A percentile compares a stretch with the other conserved stretches of the same genome.
Evolutionary conservation across 1,140 invertebrate genomes (phyloP).

Genomic region (Papilio helenus): DNA sequence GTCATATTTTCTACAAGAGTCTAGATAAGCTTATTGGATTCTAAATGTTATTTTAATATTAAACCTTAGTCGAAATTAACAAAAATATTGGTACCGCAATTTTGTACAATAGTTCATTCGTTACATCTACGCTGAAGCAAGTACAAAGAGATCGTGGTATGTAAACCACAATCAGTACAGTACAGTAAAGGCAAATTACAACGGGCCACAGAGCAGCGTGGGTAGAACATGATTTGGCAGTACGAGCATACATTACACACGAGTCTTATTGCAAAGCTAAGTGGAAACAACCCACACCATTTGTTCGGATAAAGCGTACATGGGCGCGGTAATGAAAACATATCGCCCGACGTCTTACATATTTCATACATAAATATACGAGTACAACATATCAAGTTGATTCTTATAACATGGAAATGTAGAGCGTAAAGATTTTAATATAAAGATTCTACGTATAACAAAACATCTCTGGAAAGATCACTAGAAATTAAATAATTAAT

Average conservation of each 20-base stretch:
- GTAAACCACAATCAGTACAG: neutral
- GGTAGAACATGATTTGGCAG: conserved; percentile 22
- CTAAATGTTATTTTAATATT: neutral
- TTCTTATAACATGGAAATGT: neutral
- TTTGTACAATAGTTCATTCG: neutral
- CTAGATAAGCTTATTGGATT: no score
- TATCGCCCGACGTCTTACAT: neutral
- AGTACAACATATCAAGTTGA: neutral
- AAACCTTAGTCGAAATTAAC: neutral
- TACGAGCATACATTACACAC: conserved; percentile 23
- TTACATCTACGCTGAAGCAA: neutral
- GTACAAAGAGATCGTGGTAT: neutral
- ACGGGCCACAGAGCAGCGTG: conserved; percentile 11
- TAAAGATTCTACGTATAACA: no score
- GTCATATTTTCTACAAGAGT: no score
- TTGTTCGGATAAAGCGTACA: conserved; percentile 22
- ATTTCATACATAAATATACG: conserved; percentile 22
- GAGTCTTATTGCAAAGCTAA: conserved; percentile 15
- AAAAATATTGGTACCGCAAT: neutral
- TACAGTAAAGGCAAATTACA: conserved; percentile 9
- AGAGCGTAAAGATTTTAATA: neutral
- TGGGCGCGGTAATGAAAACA: conserved; percentile 19
- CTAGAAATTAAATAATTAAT: no score
- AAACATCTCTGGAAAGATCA: no score
- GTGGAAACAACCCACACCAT: conserved; percentile 24